Percentiles rank a stretch among this genome's conserved stretches.
Evolutionary conservation across 2,113 vertebrate genomes (phyloP).

Genomic region (Atractosteus spatula): DNA sequence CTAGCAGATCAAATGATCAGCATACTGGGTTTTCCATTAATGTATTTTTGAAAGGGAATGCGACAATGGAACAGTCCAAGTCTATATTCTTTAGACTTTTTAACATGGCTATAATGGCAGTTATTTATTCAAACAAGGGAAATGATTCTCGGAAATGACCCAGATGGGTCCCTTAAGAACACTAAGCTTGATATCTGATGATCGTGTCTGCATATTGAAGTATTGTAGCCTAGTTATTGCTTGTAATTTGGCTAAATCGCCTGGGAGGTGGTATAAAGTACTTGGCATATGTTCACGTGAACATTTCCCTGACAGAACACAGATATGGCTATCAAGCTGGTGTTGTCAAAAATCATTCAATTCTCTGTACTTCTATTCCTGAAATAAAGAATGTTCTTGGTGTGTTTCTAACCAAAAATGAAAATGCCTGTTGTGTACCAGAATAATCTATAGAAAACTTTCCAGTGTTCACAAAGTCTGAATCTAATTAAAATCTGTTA

Average conservation of each 20-base stretch:
- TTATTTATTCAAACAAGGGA: conserved; percentile 32
- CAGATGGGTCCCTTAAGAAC: conserved; percentile 53
- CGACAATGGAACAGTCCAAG: no score
- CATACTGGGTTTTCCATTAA: no score
- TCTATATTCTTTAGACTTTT: conserved; percentile 56
- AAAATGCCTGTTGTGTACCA: no score
- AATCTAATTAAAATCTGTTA: no score
- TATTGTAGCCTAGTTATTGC: neutral
- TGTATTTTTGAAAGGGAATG: no score
- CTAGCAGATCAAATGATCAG: no score
- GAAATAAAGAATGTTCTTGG: no score
- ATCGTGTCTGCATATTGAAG: conserved; percentile 32
- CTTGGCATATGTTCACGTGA: neutral
- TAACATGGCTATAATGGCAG: neutral
- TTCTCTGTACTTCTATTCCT: no score
- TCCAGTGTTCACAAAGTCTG: no score
- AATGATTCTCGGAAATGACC: conserved; percentile 53
- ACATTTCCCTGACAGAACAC: neutral
- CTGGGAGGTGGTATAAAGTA: neutral
- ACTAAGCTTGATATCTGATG: conserved; percentile 38
- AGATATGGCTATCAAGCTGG: neutral
- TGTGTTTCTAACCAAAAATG: no score
- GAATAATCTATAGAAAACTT: no score
- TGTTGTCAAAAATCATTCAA: neutral
- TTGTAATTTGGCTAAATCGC: neutral